These are phyloP conservation scores for Diplogasteroides magnus DNA, from an alignment of 1,140 invertebrate genomes.

Conservation along the genomic window DNA sequence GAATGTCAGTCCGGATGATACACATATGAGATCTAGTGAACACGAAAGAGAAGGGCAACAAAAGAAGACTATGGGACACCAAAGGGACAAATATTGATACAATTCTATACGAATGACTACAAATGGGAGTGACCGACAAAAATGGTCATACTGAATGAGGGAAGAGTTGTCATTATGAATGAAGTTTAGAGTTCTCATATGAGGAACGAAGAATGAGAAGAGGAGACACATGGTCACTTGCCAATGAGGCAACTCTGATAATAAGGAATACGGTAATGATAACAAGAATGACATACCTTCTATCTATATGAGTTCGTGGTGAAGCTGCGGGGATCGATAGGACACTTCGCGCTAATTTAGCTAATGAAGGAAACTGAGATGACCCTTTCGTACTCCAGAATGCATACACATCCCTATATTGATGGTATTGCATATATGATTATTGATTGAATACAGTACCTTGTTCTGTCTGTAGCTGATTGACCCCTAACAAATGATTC, in stretches of 20 bases:
- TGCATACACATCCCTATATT: conserved; percentile 26
- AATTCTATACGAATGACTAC: too few species aligned
- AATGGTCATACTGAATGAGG: too few species aligned
- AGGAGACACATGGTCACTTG: background rate
- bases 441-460: background rate
- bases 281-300: conserved; percentile 10
- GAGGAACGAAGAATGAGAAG: background rate
- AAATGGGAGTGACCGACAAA: too few species aligned
- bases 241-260: background rate
- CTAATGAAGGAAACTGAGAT: conserved; percentile 26
- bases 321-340: conserved; percentile 26
- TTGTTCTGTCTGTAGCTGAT: background rate
- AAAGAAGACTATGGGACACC: too few species aligned
- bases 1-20: too few species aligned
- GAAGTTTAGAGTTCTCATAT: too few species aligned
- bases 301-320: conserved; percentile 22
- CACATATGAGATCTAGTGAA: too few species aligned
- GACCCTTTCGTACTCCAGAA: conserved; percentile 32
- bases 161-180: too few species aligned
- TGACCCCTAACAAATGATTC: background rate
- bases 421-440: too few species aligned
- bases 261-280: background rate
- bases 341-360: conserved; percentile 19
- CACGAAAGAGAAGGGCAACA: too few species aligned
- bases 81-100: too few species aligned